Percentiles rank a stretch among this genome's conserved stretches.
These are phyloP conservation scores for Hippopotamus amphibius DNA, from an alignment of 2,113 vertebrate genomes.

Conservation along the genomic window DNA sequence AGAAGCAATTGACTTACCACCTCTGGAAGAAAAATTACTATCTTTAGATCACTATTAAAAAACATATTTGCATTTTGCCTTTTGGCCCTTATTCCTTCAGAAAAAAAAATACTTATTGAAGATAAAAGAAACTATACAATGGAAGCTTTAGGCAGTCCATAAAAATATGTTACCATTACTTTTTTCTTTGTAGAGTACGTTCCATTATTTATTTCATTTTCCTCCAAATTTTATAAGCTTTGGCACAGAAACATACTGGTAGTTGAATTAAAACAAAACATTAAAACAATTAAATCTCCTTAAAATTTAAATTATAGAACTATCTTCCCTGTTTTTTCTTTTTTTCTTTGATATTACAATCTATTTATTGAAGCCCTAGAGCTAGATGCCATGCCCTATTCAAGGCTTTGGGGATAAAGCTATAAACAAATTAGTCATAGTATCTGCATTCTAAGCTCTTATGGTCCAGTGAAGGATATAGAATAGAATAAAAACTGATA, in stretches of 20 bases:
- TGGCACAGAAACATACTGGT: background rate
- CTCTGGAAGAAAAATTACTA: background rate
- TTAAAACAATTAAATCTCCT: background rate
- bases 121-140: background rate
- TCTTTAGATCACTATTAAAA: slow-evolving; percentile 27
- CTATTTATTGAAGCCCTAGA: background rate
- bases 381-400: background rate
- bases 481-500: background rate
- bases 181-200: background rate
- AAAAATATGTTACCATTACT: background rate
- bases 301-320: background rate
- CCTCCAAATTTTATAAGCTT: background rate
- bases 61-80: background rate
- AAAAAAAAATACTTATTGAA: slow-evolving; percentile 47
- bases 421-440: background rate
- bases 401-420: background rate
- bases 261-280: background rate
- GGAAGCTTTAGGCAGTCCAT: background rate
- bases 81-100: background rate
- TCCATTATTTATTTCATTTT: background rate
- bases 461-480: background rate
- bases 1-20: background rate
- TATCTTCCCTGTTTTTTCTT: background rate
- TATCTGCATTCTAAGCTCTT: background rate
- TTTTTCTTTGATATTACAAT: background rate